Evolutionary conservation across 2,113 vertebrate species (phyloP).

Genomic region (Lathamus discolor): DNA sequence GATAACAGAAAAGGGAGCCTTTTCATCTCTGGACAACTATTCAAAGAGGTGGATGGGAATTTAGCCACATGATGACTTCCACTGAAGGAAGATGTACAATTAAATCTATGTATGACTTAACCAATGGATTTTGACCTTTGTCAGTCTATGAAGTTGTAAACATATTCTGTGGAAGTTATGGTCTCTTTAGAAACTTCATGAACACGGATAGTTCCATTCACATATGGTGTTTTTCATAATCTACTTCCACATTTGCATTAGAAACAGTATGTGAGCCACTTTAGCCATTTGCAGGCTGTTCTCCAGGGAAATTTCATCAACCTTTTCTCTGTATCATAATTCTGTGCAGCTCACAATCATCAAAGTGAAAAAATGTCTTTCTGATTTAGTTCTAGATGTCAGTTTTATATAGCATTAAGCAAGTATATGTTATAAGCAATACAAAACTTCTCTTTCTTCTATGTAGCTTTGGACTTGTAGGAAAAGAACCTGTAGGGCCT

Average conservation of each 20-base stretch:
- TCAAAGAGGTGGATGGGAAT: constrained; percentile 34
- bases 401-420: neutral
- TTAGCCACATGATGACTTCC: neutral
- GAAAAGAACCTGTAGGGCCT: neutral
- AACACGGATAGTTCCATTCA: neutral
- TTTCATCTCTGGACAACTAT: neutral
- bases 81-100: neutral
- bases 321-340: neutral
- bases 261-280: neutral
- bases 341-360: neutral
- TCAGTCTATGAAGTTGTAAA: neutral
- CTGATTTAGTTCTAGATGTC: neutral
- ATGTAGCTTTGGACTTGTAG: neutral
- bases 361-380: neutral
- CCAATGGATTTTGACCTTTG: neutral
- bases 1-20: neutral
- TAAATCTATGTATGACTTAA: neutral
- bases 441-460: neutral
- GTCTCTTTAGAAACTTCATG: neutral
- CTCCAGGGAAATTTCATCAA: neutral
- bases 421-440: neutral
- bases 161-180: neutral
- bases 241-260: neutral
- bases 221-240: neutral
- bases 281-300: neutral